phyloP scores from a whole-genome alignment of 2,797 vertebrate genomes.

The Borostomias antarcticus region DNA sequence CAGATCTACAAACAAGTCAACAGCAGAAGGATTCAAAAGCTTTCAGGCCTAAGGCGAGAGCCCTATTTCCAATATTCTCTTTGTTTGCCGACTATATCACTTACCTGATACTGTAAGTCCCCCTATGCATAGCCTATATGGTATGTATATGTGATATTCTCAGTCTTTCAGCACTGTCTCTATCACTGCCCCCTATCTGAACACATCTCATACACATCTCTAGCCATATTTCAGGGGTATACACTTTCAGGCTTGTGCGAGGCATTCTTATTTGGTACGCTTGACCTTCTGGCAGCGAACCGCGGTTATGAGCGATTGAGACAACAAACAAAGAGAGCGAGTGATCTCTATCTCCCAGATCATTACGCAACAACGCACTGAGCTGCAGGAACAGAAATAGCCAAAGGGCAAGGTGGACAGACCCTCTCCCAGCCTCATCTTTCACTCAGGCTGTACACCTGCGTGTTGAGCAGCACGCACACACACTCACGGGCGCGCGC shows the following conservation, averaged over 20 bases:
- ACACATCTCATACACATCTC: slow-evolving; percentile 16
- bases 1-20: too few species aligned
- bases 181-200: slow-evolving; percentile 59
- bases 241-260: slow-evolving; percentile 58
- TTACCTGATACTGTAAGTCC: background rate
- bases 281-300: slow-evolving; percentile 71
- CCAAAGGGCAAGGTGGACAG: slow-evolving; percentile 78
- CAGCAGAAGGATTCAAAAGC: too few species aligned
- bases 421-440: slow-evolving; percentile 70
- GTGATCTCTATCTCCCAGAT: slow-evolving; percentile 68
- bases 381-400: slow-evolving; percentile 70
- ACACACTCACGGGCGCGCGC: too few species aligned
- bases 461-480: slow-evolving; percentile 49
- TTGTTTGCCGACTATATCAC: background rate
- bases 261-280: slow-evolving; percentile 69
- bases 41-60: background rate
- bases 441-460: slow-evolving; percentile 71
- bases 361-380: slow-evolving; percentile 69
- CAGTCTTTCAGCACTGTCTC: slow-evolving; percentile 44
- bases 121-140: background rate
- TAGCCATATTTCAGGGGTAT: slow-evolving; percentile 56
- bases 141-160: background rate
- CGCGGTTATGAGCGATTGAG: slow-evolving; percentile 71
- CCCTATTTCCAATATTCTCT: background rate
- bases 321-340: slow-evolving; percentile 68